These are phyloP conservation scores for Parauchenoglanis punctatus DNA, from an alignment of 2,797 vertebrate genomes.

Conservation along the genomic window DNA sequence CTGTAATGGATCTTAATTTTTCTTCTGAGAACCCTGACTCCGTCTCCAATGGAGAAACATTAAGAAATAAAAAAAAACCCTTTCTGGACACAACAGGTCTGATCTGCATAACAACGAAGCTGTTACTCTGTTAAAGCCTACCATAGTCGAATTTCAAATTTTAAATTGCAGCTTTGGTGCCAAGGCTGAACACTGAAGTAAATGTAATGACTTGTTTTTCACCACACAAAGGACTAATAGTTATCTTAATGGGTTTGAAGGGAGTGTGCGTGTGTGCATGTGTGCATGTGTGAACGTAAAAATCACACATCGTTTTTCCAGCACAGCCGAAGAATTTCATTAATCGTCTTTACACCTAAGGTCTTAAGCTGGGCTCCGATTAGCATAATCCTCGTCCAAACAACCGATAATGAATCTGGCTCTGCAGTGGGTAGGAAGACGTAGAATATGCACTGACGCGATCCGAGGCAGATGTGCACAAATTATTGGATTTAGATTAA, in stretches of 20 bases:
- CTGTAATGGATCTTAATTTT: background rate
- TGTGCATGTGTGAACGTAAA: background rate
- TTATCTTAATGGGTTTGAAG: conserved; percentile 22
- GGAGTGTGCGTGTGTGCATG: background rate
- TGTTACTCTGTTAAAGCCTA: conserved; percentile 6
- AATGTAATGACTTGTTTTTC: conserved; percentile 23
- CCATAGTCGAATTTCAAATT: background rate
- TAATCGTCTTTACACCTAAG: conserved; percentile 76
- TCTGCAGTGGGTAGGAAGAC: conserved; percentile 61
- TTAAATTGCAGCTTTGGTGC: conserved; percentile 2
- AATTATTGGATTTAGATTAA: conserved; percentile 82
- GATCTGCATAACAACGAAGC: conserved; percentile 20
- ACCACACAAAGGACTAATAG: conserved; percentile 8
- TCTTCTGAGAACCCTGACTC: background rate
- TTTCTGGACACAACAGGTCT: background rate
- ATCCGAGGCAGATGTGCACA: conserved; percentile 66
- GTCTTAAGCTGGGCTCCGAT: conserved; percentile 71
- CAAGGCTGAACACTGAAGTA: background rate
- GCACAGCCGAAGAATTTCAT: conserved; percentile 75
- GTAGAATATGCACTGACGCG: conserved; percentile 61
- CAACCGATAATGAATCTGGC: conserved; percentile 81
- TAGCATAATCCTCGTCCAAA: conserved; percentile 81
- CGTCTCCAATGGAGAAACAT: background rate
- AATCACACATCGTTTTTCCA: conserved; percentile 68
- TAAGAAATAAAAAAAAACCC: background rate